Evolutionary conservation across 23 tunicate species (phyloP).

Genomic region (Phallusia fumigata): DNA sequence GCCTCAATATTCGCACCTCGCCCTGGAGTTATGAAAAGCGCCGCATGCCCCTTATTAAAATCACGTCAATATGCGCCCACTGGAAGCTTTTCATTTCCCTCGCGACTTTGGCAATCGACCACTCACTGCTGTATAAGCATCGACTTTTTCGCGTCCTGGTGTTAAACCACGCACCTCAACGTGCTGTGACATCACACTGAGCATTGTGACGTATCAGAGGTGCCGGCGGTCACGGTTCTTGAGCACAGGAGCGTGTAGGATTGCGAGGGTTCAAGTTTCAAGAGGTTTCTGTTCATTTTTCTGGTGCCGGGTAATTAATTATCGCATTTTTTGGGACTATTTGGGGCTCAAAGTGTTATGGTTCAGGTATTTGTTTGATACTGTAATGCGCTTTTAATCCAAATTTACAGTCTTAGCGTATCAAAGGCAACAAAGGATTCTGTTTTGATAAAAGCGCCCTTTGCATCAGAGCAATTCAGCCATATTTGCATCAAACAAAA

Average conservation of each 20-base stretch:
- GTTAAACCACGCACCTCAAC: constrained; percentile 3
- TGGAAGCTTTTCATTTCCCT: background rate
- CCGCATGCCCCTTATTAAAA: background rate
- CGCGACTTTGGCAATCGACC: background rate
- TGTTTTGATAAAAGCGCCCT: no score
- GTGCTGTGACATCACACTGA: background rate
- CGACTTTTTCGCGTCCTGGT: background rate
- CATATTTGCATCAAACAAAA: no score
- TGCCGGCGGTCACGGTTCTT: background rate
- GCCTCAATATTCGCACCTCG: no score
- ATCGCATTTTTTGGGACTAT: background rate
- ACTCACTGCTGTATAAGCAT: background rate
- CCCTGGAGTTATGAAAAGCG: background rate
- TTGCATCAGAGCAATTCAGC: no score
- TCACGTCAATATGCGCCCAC: background rate
- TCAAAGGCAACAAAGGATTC: no score
- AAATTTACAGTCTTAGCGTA: no score
- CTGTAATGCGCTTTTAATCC: background rate
- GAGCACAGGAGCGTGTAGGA: background rate
- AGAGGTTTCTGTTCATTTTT: background rate
- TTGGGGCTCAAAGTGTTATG: background rate
- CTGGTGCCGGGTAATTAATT: background rate
- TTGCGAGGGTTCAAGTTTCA: background rate
- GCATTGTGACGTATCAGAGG: background rate
- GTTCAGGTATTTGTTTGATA: background rate